phyloP scores from a whole-genome alignment of 2,113 vertebrate genomes.

The Pristiophorus japonicus region DNA sequence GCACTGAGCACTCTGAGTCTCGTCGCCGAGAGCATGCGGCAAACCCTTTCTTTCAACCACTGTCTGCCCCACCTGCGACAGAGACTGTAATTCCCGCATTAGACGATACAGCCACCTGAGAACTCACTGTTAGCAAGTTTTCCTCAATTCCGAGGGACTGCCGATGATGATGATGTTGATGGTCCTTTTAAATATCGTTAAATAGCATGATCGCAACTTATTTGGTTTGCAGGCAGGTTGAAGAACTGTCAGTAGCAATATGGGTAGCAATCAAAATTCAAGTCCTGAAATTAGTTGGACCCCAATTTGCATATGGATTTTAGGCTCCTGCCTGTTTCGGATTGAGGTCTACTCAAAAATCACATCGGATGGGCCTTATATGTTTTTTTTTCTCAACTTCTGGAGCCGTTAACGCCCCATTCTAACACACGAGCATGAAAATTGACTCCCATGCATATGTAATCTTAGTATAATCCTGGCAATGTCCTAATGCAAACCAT shows the following conservation, averaged over 20 bases:
- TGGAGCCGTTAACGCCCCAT: neutral
- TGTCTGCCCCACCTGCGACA: no score
- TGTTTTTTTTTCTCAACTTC: neutral
- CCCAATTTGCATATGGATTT: neutral
- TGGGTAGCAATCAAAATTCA: neutral
- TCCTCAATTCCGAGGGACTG: no score
- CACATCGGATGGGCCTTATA: neutral
- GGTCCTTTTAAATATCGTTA: neutral
- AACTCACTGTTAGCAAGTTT: no score
- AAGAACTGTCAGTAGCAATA: neutral
- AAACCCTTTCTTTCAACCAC: no score
- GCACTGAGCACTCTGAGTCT: no score
- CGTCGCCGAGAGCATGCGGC: no score
- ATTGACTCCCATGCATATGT: neutral
- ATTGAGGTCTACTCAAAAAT: neutral
- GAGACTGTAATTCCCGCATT: no score
- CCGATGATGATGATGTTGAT: no score
- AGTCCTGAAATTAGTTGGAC: neutral
- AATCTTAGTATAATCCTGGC: neutral
- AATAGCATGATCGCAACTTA: neutral
- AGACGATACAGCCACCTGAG: no score
- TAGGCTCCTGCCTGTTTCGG: neutral
- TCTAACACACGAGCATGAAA: neutral
- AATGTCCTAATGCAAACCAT: neutral
- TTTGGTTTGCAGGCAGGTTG: neutral